phyloP scores from a whole-genome alignment of 35 echinoderm and acorn worm genomes.

The Heliocidaris erythrogramma region DNA sequence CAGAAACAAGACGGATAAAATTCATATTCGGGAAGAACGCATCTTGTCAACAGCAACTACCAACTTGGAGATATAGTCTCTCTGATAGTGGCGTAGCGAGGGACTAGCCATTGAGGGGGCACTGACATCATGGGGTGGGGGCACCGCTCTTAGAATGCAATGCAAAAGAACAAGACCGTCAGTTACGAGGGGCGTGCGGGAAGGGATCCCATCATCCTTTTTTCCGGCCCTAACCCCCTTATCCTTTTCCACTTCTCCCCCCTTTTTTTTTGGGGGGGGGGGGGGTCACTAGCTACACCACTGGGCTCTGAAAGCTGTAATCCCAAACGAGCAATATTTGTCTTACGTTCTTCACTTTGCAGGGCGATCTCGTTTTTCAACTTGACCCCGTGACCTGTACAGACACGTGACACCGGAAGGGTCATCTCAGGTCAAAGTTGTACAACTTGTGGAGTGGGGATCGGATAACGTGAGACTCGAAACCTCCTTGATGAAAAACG shows the following conservation, averaged over 20 bases:
- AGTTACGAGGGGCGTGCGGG: no score
- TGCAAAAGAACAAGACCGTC: no score
- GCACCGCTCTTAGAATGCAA: no score
- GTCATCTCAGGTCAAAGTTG: conserved; percentile 4
- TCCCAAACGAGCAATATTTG: conserved; percentile 42
- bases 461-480: not conserved
- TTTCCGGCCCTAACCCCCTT: no score
- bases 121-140: no score
- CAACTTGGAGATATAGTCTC: not conserved
- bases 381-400: conserved; percentile 14
- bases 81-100: no score
- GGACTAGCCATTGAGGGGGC: no score
- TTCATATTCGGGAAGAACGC: no score
- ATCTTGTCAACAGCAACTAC: not conserved
- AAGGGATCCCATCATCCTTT: no score
- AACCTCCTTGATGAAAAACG: not conserved
- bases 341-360: not conserved
- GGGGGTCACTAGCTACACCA: not conserved
- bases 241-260: not conserved
- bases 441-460: conserved; percentile 10
- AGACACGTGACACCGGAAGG: conserved; percentile 17
- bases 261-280: not conserved
- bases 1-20: no score
- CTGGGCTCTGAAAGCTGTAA: not conserved
- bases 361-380: not conserved